Evolutionary conservation across 2,888 invertebrate species (phyloP), one percentile per base, ranked within the genome.

Genomic region (Lochmaea capreae): DNA sequence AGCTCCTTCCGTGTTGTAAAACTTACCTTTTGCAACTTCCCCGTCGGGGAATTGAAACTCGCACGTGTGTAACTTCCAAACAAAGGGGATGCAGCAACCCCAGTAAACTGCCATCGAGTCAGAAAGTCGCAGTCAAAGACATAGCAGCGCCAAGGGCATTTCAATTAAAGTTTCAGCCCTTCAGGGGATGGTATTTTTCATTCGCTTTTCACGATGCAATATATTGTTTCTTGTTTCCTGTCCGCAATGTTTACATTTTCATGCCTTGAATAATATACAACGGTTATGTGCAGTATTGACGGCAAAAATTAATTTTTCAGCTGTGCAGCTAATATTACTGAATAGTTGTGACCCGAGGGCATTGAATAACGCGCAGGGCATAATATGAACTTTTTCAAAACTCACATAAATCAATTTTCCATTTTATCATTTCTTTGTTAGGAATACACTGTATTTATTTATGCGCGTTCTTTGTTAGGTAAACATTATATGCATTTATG

Each of bases 101-200:
- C 69, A 39, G 65, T 57, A 52, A 69, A 72, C 67, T 74, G 63
- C 67, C 62, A 67, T 72, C 58, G 62, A 71, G 67, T 65, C 69
- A 57, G 68, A 72, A 72, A 73, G 75, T 72, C 72, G 66, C 52
- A 81, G 80, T 83, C 83, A 84, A 84, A 84, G 83, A 82, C 82
- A 80, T 80, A 74, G 80, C 78, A 72, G 80, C 79, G 83, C 84
- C 82, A 75, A 76, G 81, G 81, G 83, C 83, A 83, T 84, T 85
- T 83, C 84, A 84, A 84, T 84, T 84, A 84, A 84, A 84, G 81
- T 84, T 83, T 81, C 80, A 80, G 80, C 72, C 74, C 79, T 79
- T 73, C 72, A 74, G 78, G 79, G 79, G 77, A 77, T 79, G 78
- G 76, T 78, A 83, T 83, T 83, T 82, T 82, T 83, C 79, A 80